Percentiles rank a stretch among this genome's conserved stretches.
phyloP scores from a whole-genome alignment of 2,888 invertebrate genomes.

The Zygothrica quintamaculata region DNA sequence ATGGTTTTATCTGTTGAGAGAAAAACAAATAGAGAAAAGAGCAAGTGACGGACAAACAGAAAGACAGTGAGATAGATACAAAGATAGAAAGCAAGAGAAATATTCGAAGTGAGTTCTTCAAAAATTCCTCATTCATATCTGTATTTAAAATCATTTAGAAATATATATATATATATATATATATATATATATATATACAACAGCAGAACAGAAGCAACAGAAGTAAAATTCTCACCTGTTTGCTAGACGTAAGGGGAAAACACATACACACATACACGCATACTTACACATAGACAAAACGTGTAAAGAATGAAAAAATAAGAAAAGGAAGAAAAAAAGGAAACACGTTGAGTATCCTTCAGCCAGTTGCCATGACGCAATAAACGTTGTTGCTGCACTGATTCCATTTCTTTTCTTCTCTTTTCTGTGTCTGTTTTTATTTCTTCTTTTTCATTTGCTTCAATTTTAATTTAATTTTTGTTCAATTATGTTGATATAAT shows the following conservation, averaged over 20 bases:
- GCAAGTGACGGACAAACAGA: not conserved
- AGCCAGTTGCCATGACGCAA: slow-evolving; percentile 33
- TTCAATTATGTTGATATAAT: slow-evolving; percentile 45
- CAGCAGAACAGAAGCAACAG: slow-evolving; percentile 28
- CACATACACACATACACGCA: slow-evolving; percentile 9
- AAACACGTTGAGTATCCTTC: slow-evolving; percentile 18
- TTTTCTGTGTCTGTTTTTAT: slow-evolving; percentile 1
- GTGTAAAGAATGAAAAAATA: too few species aligned
- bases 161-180: slow-evolving; percentile 35
- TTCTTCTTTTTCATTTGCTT: slow-evolving; percentile 49
- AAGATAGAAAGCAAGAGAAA: slow-evolving; percentile 11
- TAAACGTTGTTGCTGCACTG: too few species aligned
- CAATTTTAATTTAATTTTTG: slow-evolving; percentile 55
- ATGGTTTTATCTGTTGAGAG: slow-evolving; percentile 14
- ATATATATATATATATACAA: slow-evolving; percentile 31
- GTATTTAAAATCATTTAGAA: slow-evolving; percentile 60
- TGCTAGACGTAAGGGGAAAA: not conserved
- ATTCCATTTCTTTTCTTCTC: not conserved
- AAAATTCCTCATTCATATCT: not conserved
- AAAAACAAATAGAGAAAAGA: slow-evolving; percentile 31
- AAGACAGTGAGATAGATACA: not conserved
- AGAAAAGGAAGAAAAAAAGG: too few species aligned
- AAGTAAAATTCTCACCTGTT: slow-evolving; percentile 41
- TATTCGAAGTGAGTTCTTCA: slow-evolving; percentile 16
- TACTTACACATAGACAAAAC: too few species aligned